Conservation (phyloP, 2,797 vertebrate genomes). For the Phyllotis vaccarum region DNA sequence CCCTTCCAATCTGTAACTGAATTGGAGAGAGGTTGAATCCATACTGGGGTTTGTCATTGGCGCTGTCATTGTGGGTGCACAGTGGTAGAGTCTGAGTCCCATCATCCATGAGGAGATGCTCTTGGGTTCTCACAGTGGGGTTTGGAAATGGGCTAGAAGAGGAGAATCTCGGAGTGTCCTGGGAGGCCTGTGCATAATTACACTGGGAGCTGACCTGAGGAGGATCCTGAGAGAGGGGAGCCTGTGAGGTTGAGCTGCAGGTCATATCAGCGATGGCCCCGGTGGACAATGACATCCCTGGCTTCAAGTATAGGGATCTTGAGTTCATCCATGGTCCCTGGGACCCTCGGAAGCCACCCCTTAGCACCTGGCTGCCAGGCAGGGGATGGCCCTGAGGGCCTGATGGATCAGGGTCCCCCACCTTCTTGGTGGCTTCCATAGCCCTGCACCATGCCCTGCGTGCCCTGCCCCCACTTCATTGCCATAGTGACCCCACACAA, state of each 20-base stretch:
- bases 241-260: constrained; percentile 29
- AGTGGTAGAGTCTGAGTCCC: constrained; percentile 21
- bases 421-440: constrained; percentile 80
- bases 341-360: constrained; percentile 16
- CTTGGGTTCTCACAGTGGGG: constrained; percentile 1
- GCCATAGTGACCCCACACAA: constrained; percentile 71
- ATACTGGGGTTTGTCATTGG: background rate
- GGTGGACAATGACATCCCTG: constrained; percentile 12
- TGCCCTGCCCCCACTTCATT: constrained; percentile 69
- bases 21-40: background rate
- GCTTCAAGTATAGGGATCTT: constrained; percentile 39
- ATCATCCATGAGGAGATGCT: constrained; percentile 34
- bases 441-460: constrained; percentile 73
- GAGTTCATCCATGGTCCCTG: constrained; percentile 62
- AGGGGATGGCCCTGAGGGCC: constrained; percentile 60
- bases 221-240: background rate
- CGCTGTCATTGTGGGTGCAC: background rate
- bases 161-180: background rate
- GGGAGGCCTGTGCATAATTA: constrained; percentile 12
- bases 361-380: constrained; percentile 28
- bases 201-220: background rate
- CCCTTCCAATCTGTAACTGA: constrained; percentile 53
- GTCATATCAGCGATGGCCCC: constrained; percentile 10
- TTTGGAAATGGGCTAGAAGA: background rate
- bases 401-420: constrained; percentile 77